Evolutionary conservation across 2,888 invertebrate genomes (phyloP).

Genomic region (Erynnis tages): DNA sequence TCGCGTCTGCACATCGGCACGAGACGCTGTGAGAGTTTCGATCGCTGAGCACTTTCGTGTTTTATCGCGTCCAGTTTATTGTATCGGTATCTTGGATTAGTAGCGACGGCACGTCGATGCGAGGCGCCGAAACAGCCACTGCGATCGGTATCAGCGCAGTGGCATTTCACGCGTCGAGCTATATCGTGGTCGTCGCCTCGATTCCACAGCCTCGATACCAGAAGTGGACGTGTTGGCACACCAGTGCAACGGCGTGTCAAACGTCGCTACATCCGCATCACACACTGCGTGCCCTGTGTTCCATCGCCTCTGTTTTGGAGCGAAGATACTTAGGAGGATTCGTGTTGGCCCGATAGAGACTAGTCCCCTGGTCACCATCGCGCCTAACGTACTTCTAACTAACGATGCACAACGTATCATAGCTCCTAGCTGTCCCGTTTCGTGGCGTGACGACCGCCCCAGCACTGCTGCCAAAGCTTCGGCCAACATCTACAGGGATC

Average conservation of each 20-base stretch:
- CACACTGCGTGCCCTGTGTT: background rate
- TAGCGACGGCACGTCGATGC: background rate
- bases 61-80: too few relatives aligned
- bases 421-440: conserved; percentile 4
- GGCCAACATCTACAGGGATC: conserved; percentile 6
- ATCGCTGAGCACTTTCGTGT: too few relatives aligned
- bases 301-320: background rate
- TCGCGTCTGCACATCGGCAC: background rate
- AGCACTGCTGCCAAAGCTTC: conserved; percentile 6
- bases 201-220: too few relatives aligned
- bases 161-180: too few relatives aligned
- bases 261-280: background rate
- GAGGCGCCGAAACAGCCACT: background rate
- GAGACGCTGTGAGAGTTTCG: background rate
- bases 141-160: background rate
- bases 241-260: too few relatives aligned
- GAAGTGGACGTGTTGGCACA: too few relatives aligned
- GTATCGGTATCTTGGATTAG: too few relatives aligned
- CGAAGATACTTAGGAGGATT: background rate
- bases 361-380: too few relatives aligned
- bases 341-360: too few relatives aligned
- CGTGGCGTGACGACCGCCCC: background rate
- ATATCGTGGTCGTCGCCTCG: too few relatives aligned
- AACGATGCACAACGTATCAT: background rate
- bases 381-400: too few relatives aligned